Evolutionary conservation across 1,140 invertebrate genomes (phyloP).

Genomic region (Drosophila melanogaster): Release_6_plus_ISO1_MT NC_004354.4:17355001-17355500

Average conservation of each 20-base stretch:
- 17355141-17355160: constrained; percentile 10
- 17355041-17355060: constrained; percentile 36
- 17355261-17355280: constrained; percentile 47
- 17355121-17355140: constrained; percentile 74
- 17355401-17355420: neutral
- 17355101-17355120: constrained; percentile 75
- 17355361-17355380: neutral
- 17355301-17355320: constrained; percentile 78
- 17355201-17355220: constrained; percentile 76
- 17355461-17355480: no score
- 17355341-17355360: constrained; percentile 4
- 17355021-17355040: neutral
- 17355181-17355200: constrained; percentile 67
- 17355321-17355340: constrained; percentile 40
- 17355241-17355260: neutral
- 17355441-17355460: no score
- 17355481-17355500: no score
- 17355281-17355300: constrained; percentile 83
- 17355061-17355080: constrained; percentile 48
- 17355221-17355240: constrained; percentile 67
- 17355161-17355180: constrained; percentile 45
- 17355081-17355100: constrained; percentile 42
- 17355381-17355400: neutral
- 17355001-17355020: no score
- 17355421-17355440: no score